Conservation (phyloP, 2,113 vertebrate genomes). For the Thryonomys swinderianus region DNA sequence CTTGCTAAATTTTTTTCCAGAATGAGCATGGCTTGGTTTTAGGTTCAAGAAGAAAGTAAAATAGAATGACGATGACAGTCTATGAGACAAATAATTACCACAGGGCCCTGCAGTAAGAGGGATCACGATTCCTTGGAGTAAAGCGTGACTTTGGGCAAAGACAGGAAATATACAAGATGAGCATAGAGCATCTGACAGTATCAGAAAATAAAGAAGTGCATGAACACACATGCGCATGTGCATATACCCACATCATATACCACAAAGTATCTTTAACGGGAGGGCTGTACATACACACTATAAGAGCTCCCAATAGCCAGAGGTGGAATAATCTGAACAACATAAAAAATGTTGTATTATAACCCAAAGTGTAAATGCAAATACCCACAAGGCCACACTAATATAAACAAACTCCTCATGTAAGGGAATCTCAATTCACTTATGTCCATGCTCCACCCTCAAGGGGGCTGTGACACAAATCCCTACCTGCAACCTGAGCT, state of each 20-base stretch:
- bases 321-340: neutral
- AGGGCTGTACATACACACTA: neutral
- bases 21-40: neutral
- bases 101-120: neutral
- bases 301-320: neutral
- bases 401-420: neutral
- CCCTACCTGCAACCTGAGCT: neutral
- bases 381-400: neutral
- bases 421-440: neutral
- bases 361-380: neutral
- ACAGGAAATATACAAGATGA: neutral
- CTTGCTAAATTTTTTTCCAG: neutral
- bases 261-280: neutral
- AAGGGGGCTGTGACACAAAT: neutral
- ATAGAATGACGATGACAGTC: neutral
- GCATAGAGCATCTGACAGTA: neutral
- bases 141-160: neutral
- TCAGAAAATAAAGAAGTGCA: neutral
- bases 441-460: neutral
- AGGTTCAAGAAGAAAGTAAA: slow-evolving; percentile 32
- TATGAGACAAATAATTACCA: slow-evolving; percentile 49
- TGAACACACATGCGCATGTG: neutral
- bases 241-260: neutral
- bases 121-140: neutral
- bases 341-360: neutral